Evolutionary conservation across 2,888 invertebrate species (phyloP), one percentile per base, ranked within the genome.

Genomic region (Drosophila trichaetosa): DNA sequence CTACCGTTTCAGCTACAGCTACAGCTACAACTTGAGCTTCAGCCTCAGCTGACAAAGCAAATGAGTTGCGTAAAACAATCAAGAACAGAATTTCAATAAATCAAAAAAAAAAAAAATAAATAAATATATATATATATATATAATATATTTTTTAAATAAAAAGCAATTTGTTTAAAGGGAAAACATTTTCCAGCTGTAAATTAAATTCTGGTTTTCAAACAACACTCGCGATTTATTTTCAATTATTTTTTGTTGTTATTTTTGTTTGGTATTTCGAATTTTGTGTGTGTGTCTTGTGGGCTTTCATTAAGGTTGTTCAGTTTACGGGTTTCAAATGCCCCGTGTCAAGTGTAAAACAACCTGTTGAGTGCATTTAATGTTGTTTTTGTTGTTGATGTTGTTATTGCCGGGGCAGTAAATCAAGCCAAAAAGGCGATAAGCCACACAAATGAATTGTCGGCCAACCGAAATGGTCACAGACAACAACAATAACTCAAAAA

Each of bases 381-480:
- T 76, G 61, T 36, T 59, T 56, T 27, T 69, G 60, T 40, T 69
- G 61, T 51, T 61, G 59, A 51, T 64, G 62, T 46, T 56, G 65
- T 66, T 73, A 49, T 53, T 62, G 77, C 48, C 38, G 76, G 51
- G 64, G 87, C 87, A 73, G 89, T 85, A 85, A 85, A 89, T 85
- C 84, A 85, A 85, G 75, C 87, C 87, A 82, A 82, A 87, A 79
- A 87, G 89, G 85, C 87, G 84, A 85, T 89, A 85, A 85, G 84
- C 84, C 71, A 85, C 87, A 79, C 80, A 83, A 83, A 87, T 72
- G 79, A 82, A 83, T 81, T 81, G 83, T 80, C 83, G 80, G 73
- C 74, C 81, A 81, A 63, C 67, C 60, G 65, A 83, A 86, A 83
- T 78, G 75, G 75, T 63, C 74, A 67, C 68, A 83, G 59, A 56